A percentile compares a stretch with the other conserved stretches of the same genome.
phyloP scores from a whole-genome alignment of 2,888 invertebrate genomes.

The Anorthoa munda region DNA sequence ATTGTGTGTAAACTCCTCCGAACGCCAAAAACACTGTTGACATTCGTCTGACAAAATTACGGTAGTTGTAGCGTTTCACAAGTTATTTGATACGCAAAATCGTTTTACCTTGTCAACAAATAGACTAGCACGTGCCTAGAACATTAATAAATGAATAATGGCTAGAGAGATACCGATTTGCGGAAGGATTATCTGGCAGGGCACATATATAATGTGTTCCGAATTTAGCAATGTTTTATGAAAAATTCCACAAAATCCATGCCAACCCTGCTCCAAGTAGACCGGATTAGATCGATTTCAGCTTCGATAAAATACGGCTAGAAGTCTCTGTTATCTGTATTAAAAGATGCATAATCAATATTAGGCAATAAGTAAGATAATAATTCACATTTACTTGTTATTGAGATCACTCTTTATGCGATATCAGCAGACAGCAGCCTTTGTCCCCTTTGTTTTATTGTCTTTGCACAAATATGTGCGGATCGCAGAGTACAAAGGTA shows the following conservation, averaged over 20 bases:
- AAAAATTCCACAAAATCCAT: constrained; percentile 1
- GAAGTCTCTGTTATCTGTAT: not conserved
- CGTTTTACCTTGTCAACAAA: constrained; percentile 1
- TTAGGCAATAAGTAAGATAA: constrained; percentile 3
- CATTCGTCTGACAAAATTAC: not conserved
- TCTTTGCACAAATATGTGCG: constrained; percentile 32
- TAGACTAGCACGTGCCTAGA: constrained; percentile 4
- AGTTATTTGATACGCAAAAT: constrained; percentile 36
- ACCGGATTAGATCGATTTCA: not conserved
- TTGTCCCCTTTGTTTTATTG: constrained; percentile 52
- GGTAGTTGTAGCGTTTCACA: constrained; percentile 3
- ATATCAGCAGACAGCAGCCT: constrained; percentile 27
- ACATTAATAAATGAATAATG: not conserved
- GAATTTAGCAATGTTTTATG: not conserved
- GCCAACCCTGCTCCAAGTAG: not conserved
- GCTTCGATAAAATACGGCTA: not conserved
- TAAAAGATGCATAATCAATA: not conserved
- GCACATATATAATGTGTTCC: constrained; percentile 1
- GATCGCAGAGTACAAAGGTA: constrained; percentile 48
- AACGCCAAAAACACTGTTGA: not conserved
- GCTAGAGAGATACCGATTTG: too few relatives aligned
- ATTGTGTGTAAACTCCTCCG: not conserved
- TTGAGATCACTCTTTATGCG: constrained; percentile 19
- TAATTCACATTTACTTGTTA: constrained; percentile 4
- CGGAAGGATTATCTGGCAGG: not conserved